Base-by-base conservation (phyloP, 23 tunicate genomes). In the Styela clava region DNA sequence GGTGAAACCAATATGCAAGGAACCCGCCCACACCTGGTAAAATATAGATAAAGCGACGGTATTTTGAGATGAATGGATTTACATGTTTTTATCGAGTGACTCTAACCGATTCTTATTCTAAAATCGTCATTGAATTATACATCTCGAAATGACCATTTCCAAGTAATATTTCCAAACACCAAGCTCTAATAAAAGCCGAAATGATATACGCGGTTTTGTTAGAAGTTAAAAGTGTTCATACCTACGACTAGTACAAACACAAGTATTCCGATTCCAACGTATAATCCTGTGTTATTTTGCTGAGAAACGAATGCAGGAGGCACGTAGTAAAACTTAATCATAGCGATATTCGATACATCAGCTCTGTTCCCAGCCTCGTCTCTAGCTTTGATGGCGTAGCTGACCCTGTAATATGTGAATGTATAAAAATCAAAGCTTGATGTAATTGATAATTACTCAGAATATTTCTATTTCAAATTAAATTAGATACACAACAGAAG, bases 341-440 rank as follows among this genome's bases (percentile, higher is more conserved):
- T 52, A 12, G 67, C 81, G 65, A 76, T 29, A 64, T 76, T 76
- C 7, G 81, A 76, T 33, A 76, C 26, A 12, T 51, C 2, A 0
- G 81, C 81, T 31, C 29, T 44, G 29, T 76, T 76, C 19, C 37
- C 37, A 27, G 1, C 81, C 16, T 76, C 81, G 27, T 76, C 81
- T 9, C 9, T 33, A 16, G 81, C 64, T 29, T 52, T 52, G 0
- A 76, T 22, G 16, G 81, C 81, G 18, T 33, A 76, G 12, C 65
- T 64, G 44, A 76, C 64, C 22, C 81, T 76, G 31, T 16, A 67
- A 67, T 18, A 61, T 61, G n/a, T 61, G n/a, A n/a, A n/a, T n/a
- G n/a, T n/a, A n/a, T n/a, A n/a, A n/a, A n/a, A n/a, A n/a, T n/a
- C n/a, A n/a, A n/a, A n/a, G n/a, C n/a, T n/a, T n/a, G n/a, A n/a